Evolutionary conservation across 2,797 vertebrate genomes (phyloP), one percentile per base, ranked within the genome.

Genomic region (Cetoscarus ocellatus): DNA sequence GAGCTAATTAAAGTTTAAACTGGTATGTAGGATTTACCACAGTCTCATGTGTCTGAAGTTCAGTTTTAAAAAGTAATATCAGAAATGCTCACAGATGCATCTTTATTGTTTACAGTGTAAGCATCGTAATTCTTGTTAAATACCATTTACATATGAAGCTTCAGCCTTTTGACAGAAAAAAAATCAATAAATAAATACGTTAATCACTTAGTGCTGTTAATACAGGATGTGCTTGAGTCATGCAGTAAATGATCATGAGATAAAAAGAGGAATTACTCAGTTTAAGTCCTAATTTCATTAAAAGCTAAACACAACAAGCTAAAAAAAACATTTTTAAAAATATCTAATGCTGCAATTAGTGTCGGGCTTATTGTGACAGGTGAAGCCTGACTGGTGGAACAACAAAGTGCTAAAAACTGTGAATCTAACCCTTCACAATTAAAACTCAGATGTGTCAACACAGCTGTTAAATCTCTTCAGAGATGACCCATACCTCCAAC

Each of bases 31-130:
- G 7, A 6, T 48, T 18, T 48, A 8, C 14, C 13, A 15, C 9
- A 9, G 9, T 48, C 17, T 17, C 9, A 17, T 3, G 11, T 11
- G 12, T 4, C 1, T 13, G 4, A 43, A 43, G 43, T 15, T 12
- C 5, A 14, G 15, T 14, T 14, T 15, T 8, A 19, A 10, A 48
- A 48, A 10, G 7, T 6, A 17, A 27, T 6, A 43, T 6, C 4
- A 17, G 48, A 49, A 49, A 49, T 49, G 4, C 17, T 49, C 7
- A 48, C 53, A 40, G 49, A 45, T 61, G 27, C 34, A 59, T 70
- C 18, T 79, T 75, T 68, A 71, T 75, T 79, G 45, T 61, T 76
- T 64, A 80, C 70, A 74, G 52, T 55, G 27, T 14, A 3, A 65
- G 52, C 11, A 56, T 51, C 35, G 40, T 56, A 6, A 44, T 49